Base-by-base conservation (phyloP, 92 coral and sea anemone genomes). In the Actinostola sp. region DNA sequence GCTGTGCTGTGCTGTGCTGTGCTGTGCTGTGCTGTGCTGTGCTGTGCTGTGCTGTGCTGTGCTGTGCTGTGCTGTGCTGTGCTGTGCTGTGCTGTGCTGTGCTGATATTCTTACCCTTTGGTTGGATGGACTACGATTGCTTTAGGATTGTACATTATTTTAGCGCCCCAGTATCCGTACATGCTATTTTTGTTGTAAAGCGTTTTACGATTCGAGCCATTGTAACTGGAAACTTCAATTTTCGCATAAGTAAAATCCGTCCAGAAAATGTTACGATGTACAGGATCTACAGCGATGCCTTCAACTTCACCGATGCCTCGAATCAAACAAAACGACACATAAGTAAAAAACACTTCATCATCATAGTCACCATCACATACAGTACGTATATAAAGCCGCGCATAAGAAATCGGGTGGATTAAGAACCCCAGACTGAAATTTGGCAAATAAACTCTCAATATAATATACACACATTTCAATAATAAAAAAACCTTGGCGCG, bases 71-170 rank as follows among this genome's bases (percentile, higher is more conserved):
- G n/a, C n/a, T n/a, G n/a, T n/a, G n/a, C n/a, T n/a, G n/a, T n/a
- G n/a, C n/a, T n/a, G n/a, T n/a, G n/a, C n/a, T n/a, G n/a, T n/a
- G n/a, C n/a, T n/a, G n/a, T n/a, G n/a, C n/a, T n/a, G n/a, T n/a
- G n/a, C n/a, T n/a, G n/a, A 17, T 10, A 3, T 14, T 1, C 43
- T 39, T 57, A 89, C 95, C 95, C 95, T 46, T 63, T 81, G 0
- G 23, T 11, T 15, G 95, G 90, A 62, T 89, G 85, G 0, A 89
- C 85, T 35, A 83, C 90, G 26, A 89, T 76, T 29, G 69, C 68
- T 30, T 59, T 61, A 10, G 70, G 70, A 48, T 45, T 73, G 44
- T 20, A 14, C 25, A 59, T 30, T 19, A 48, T 29, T 17, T 50
- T 73, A 7, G 2, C 11, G 23, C 36, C 34, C 9, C 27, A 17